Percentiles rank a stretch among this genome's conserved stretches.
These are phyloP conservation scores for Myotis pilosus DNA, from an alignment of 2,797 vertebrate genomes.

Conservation along the genomic window DNA sequence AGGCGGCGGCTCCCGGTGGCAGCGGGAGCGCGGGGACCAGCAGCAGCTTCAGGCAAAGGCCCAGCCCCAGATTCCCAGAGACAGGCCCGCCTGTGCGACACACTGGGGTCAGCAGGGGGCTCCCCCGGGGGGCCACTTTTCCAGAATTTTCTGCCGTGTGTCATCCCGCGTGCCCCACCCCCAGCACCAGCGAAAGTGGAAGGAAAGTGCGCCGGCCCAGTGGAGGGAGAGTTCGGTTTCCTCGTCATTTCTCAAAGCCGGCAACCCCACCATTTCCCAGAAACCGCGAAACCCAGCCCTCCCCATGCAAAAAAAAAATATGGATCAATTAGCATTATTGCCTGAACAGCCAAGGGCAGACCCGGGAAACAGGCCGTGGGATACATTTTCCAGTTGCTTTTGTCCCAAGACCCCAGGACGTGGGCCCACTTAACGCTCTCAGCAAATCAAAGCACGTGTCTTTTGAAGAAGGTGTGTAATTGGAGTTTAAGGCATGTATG, in stretches of 20 bases:
- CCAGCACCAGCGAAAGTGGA: slow-evolving; percentile 62
- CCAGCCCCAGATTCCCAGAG: slow-evolving; percentile 61
- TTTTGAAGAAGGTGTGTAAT: slow-evolving; percentile 98
- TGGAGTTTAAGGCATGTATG: slow-evolving; percentile 94
- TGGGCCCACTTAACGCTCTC: slow-evolving; percentile 85
- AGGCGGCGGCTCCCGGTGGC: slow-evolving; percentile 56
- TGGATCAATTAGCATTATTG: slow-evolving; percentile 58
- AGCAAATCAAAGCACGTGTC: slow-evolving; percentile 90
- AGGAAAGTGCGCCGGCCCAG: background rate
- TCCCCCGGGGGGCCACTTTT: slow-evolving; percentile 69
- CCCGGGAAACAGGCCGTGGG: slow-evolving; percentile 71
- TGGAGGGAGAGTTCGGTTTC: slow-evolving; percentile 35
- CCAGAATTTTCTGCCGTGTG: slow-evolving; percentile 68
- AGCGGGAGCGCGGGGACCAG: slow-evolving; percentile 56
- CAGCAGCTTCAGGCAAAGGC: slow-evolving; percentile 54
- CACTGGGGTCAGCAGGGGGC: slow-evolving; percentile 29
- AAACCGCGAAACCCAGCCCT: background rate
- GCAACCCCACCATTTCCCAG: background rate
- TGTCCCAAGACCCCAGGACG: slow-evolving; percentile 87
- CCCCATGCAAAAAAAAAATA: background rate
- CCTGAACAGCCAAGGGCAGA: slow-evolving; percentile 37
- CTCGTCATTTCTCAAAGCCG: background rate
- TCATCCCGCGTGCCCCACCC: slow-evolving; percentile 37
- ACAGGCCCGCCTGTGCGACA: slow-evolving; percentile 49
- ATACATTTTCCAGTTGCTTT: slow-evolving; percentile 80